Base-by-base conservation (phyloP, 1,140 invertebrate species). In the Muscidifurax raptorellus region DNA sequence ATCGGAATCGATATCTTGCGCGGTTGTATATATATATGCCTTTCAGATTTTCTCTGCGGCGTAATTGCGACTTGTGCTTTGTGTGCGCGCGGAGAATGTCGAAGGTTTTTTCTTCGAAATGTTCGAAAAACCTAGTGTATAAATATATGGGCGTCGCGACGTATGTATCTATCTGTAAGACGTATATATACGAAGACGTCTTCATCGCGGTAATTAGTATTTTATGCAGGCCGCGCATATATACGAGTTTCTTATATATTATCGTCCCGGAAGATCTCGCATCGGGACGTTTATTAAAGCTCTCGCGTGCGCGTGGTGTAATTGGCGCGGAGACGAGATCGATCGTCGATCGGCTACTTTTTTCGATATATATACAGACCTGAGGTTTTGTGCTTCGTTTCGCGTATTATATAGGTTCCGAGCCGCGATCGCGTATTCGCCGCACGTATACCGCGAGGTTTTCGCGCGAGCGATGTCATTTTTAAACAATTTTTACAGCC, bases 1-100 rank as follows among this genome's bases (percentile, higher is more conserved):
- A 91, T 91, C 91, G 89, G 88, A 88, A 90, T 89, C 88, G 85
- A 88, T 71, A 32, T 71, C 67, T 59, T n/a, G n/a, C 27, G 5
- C n/a, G 66, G 66, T 22, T 28, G 85, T 80, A 36, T 82, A 22
- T 28, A 84, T 80, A 36, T 82, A 22, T 80, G 25, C 15, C 64
- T 64, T 47, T 66, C 3, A 83, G 74, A 84, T 78, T 77, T 72
- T 10, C 22, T 1, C 3, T 25, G 27, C n/a, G 13, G 9, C 27
- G 9, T 32, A 5, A 28, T 28, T 25, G 27, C 67, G 27, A 22
- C 4, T 71, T 15, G 5, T 30, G 15, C 67, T 30, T 47, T 25
- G 66, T 12, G 3, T 2, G 27, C 76, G 30, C 13, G 3, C 47
- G 25, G 6, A 12, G 6, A 27, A 9, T 52, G 59, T 22, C n/a